Evolutionary conservation across 2,113 vertebrate genomes (phyloP).

Genomic region (Kryptolebias marmoratus): DNA sequence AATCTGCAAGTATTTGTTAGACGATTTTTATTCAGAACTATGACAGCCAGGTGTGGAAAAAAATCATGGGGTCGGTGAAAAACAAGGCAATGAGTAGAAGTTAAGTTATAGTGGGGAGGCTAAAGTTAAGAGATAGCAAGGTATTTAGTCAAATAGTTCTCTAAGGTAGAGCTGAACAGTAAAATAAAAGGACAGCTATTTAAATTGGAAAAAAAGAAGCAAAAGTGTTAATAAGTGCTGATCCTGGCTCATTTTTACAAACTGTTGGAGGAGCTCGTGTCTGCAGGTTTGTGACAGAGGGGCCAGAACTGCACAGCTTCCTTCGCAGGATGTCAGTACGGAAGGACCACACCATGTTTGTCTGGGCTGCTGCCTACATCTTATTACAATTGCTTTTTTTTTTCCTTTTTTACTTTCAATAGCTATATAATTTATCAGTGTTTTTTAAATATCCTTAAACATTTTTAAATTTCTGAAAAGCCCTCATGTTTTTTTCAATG

Average conservation of each 20-base stretch:
- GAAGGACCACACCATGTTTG: conserved; percentile 76
- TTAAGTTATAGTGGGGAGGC: conserved; percentile 29
- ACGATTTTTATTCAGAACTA: conserved; percentile 47
- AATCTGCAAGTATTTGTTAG: conserved; percentile 60
- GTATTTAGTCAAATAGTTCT: neutral
- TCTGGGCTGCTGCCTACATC: conserved; percentile 68
- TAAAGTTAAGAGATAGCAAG: conserved; percentile 12
- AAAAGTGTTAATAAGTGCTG: conserved; percentile 57
- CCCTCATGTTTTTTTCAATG: neutral
- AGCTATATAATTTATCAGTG: conserved; percentile 30
- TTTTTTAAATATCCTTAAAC: conserved; percentile 27
- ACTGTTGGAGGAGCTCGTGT: conserved; percentile 52
- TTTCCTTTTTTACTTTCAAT: conserved; percentile 30
- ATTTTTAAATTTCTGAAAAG: neutral
- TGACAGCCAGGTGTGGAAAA: conserved; percentile 71
- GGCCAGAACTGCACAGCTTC: conserved; percentile 69
- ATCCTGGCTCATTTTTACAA: conserved; percentile 50
- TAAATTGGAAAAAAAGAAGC: conserved; percentile 33
- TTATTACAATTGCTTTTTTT: conserved; percentile 62
- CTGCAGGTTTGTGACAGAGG: conserved; percentile 52
- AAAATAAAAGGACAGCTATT: conserved; percentile 19
- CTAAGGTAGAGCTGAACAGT: neutral
- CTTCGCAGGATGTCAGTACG: conserved; percentile 78
- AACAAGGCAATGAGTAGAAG: conserved; percentile 24
- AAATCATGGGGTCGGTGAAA: conserved; percentile 36